These are phyloP conservation scores for Lepidochitona cinerea DNA, from an alignment of 2,888 invertebrate genomes.

Conservation along the genomic window DNA sequence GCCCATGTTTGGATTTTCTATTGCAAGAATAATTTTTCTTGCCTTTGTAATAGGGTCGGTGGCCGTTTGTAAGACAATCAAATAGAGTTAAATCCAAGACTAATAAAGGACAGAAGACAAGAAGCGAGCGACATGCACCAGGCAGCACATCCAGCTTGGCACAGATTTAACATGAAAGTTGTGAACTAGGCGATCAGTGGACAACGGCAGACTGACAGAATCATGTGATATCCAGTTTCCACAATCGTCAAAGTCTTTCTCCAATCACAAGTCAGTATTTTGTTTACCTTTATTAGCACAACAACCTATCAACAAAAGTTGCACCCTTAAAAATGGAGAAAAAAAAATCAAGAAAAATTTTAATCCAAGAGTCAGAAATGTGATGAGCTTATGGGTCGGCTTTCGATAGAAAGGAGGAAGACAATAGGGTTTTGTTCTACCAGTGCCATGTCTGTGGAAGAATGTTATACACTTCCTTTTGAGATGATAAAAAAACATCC, in stretches of 20 bases:
- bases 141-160: slow-evolving; percentile 3
- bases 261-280: too few species aligned
- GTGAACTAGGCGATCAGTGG: background rate
- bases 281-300: too few species aligned
- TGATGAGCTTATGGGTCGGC: too few species aligned
- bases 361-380: too few species aligned
- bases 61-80: background rate
- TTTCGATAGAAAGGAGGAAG: too few species aligned
- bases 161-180: background rate
- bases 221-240: background rate
- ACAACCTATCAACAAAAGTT: too few species aligned
- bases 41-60: slow-evolving; percentile 6
- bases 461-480: too few species aligned
- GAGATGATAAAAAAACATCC: too few species aligned
- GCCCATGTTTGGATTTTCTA: slow-evolving; percentile 8
- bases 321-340: too few species aligned
- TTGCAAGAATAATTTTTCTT: slow-evolving; percentile 7
- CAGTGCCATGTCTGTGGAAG: too few species aligned
- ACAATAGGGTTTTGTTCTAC: too few species aligned
- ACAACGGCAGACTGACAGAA: background rate
- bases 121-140: background rate
- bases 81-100: background rate
- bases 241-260: too few species aligned
- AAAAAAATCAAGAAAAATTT: background rate
- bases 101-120: background rate